phyloP scores from a whole-genome alignment of 2,888 invertebrate species.

The Rutpela maculata region DNA sequence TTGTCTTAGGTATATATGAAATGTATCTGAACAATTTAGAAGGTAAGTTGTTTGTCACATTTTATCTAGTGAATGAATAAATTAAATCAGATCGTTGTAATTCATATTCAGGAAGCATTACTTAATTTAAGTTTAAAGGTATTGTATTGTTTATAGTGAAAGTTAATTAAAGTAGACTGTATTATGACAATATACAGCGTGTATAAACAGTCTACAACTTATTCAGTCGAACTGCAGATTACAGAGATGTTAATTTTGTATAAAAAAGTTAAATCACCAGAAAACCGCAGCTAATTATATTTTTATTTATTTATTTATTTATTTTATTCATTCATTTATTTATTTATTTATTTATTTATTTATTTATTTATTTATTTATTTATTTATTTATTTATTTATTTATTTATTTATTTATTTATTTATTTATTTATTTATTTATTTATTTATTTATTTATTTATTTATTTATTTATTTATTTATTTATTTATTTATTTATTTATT shows the following conservation, averaged over 20 bases:
- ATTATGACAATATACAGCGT: neutral
- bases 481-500: too few relatives aligned
- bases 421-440: too few relatives aligned
- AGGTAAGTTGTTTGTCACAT: constrained; percentile 5
- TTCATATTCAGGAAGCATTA: neutral
- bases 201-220: too few relatives aligned
- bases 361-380: too few relatives aligned
- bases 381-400: too few relatives aligned
- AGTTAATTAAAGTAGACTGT: constrained; percentile 10
- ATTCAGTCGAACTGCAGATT: too few relatives aligned
- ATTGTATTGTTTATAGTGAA: constrained; percentile 13
- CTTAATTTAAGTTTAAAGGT: neutral
- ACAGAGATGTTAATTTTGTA: neutral
- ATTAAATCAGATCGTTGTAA: neutral
- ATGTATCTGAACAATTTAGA: constrained; percentile 16
- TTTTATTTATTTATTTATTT: too few relatives aligned
- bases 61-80: constrained; percentile 15
- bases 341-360: too few relatives aligned
- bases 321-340: too few relatives aligned
- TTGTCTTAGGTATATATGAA: constrained; percentile 11
- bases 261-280: neutral
- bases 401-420: too few relatives aligned
- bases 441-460: too few relatives aligned
- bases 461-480: too few relatives aligned
- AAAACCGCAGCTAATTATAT: neutral